Percentiles rank a stretch among this genome's conserved stretches.
Evolutionary conservation across 2,113 vertebrate genomes (phyloP).

Genomic region (Oenanthe oenanthe): DNA sequence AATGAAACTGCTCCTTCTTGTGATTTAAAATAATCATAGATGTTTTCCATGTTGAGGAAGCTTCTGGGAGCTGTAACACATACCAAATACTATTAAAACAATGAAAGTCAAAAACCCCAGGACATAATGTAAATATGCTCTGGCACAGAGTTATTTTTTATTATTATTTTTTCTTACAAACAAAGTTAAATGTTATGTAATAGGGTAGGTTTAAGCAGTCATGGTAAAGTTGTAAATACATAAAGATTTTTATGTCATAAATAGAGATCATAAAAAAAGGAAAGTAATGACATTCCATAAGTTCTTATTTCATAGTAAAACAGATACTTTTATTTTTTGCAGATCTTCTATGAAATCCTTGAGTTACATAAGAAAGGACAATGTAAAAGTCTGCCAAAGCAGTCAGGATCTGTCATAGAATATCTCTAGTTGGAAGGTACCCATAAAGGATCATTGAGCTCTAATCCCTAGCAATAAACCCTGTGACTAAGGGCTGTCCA

Average conservation of each 20-base stretch:
- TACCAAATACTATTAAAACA: neutral
- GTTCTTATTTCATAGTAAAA: neutral
- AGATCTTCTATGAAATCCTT: neutral
- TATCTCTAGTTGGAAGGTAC: neutral
- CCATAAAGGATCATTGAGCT: rapidly evolving
- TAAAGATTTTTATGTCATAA: neutral
- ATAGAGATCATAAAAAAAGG: neutral
- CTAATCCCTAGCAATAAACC: neutral
- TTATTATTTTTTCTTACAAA: neutral
- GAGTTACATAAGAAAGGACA: neutral
- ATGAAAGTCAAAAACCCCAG: neutral
- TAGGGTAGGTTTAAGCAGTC: neutral
- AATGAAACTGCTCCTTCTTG: slow-evolving; percentile 1
- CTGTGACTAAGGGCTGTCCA: neutral
- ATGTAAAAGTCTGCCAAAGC: neutral
- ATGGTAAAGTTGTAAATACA: neutral
- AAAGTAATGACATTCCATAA: neutral
- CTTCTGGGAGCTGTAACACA: neutral
- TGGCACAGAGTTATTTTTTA: neutral
- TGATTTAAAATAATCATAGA: slow-evolving; percentile 6
- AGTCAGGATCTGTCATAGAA: neutral
- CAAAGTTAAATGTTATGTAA: neutral
- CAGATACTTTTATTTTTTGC: neutral
- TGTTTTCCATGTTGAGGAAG: neutral
- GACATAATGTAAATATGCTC: neutral